Evolutionary conservation across 2,888 invertebrate genomes (phyloP).

Genomic region (Physocephala rufipes): DNA sequence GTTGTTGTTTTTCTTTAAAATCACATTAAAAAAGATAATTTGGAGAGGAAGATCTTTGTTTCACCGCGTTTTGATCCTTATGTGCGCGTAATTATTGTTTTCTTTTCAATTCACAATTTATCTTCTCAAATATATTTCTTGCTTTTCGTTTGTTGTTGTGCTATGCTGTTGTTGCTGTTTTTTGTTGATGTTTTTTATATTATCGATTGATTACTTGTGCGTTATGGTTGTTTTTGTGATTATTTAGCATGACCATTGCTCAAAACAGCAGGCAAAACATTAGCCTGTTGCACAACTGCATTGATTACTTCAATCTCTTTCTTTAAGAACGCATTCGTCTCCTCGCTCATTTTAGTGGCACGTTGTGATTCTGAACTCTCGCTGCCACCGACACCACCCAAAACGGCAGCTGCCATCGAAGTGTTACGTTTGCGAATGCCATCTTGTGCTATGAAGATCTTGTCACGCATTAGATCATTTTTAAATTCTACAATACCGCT

Average conservation of each 20-base stretch:
- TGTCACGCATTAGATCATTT: slow-evolving; percentile 65
- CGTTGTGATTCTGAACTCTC: slow-evolving; percentile 31
- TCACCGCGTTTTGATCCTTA: background rate
- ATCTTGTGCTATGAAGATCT: slow-evolving; percentile 48
- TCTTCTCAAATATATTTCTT: too few species aligned
- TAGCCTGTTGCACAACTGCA: slow-evolving; percentile 65
- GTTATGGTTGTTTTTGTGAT: slow-evolving; percentile 43
- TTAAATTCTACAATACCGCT: slow-evolving; percentile 66
- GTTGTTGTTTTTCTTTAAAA: background rate
- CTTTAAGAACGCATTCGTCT: slow-evolving; percentile 53
- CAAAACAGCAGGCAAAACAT: slow-evolving; percentile 64
- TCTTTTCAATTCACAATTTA: background rate
- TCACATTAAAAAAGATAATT: background rate
- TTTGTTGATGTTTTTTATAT: slow-evolving; percentile 21
- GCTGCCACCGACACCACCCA: slow-evolving; percentile 43
- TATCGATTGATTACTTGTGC: background rate
- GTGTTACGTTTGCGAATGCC: slow-evolving; percentile 62
- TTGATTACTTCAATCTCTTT: slow-evolving; percentile 66
- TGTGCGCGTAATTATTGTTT: slow-evolving; percentile 7
- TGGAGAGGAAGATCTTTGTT: background rate
- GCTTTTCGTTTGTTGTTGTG: too few species aligned
- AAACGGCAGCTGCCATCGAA: slow-evolving; percentile 38
- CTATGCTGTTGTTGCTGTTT: slow-evolving; percentile 10
- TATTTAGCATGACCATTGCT: slow-evolving; percentile 67
- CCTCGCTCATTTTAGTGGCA: slow-evolving; percentile 33